Percentiles rank a stretch among this genome's conserved stretches.
These are phyloP conservation scores for Theocolax elegans DNA, from an alignment of 1,140 invertebrate species.

Conservation along the genomic window DNA sequence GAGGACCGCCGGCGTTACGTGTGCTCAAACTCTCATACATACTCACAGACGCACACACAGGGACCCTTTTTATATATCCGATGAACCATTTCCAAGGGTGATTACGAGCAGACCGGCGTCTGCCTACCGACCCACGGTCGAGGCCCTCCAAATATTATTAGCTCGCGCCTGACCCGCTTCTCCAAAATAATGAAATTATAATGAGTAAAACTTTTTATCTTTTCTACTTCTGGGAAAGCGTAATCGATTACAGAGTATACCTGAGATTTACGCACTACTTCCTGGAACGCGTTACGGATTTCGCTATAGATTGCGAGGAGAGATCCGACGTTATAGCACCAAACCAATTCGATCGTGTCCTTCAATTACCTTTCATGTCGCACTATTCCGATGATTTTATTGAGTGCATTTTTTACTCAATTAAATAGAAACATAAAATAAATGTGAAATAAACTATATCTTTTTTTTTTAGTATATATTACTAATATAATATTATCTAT, in stretches of 20 bases:
- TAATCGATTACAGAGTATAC: constrained; percentile 22
- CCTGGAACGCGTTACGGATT: background rate
- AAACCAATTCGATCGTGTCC: no score
- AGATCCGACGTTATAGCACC: no score
- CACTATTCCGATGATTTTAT: no score
- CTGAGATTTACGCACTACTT: constrained; percentile 11
- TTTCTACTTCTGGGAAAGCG: constrained; percentile 37
- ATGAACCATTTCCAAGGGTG: constrained; percentile 22
- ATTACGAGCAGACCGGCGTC: constrained; percentile 28
- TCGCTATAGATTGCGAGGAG: no score
- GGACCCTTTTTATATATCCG: constrained; percentile 36
- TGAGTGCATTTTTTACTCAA: no score
- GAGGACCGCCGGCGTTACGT: constrained; percentile 20
- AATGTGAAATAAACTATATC: no score
- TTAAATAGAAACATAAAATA: no score
- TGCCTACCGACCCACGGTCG: constrained; percentile 7
- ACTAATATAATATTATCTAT: no score
- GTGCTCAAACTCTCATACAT: background rate
- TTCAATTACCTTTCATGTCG: no score
- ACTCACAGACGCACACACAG: background rate
- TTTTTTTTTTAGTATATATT: no score
- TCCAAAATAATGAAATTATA: constrained; percentile 41
- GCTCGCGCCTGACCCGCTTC: constrained; percentile 5
- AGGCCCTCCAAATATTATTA: constrained; percentile 30
- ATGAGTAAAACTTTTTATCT: constrained; percentile 35